Evolutionary conservation across 2,888 invertebrate genomes (phyloP).

Genomic region (Yponomeuta evonymella): DNA sequence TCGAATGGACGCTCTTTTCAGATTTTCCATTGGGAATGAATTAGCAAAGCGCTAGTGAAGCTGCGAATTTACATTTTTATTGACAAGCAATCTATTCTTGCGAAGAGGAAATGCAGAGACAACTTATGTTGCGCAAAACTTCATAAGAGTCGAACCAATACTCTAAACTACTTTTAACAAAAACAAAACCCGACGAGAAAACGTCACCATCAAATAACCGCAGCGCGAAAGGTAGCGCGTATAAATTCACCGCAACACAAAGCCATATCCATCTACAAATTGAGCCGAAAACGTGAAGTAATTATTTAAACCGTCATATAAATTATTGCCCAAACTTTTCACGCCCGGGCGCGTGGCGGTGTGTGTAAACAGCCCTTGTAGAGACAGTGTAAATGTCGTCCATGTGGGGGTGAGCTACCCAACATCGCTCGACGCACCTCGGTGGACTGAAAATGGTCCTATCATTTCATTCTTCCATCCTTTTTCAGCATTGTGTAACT

Average conservation of each 20-base stretch:
- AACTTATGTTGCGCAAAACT: not conserved
- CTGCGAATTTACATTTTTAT: slow-evolving; percentile 73
- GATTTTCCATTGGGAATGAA: slow-evolving; percentile 74
- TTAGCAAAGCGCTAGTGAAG: slow-evolving; percentile 68
- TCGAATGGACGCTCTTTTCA: slow-evolving; percentile 64
- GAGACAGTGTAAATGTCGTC: slow-evolving; percentile 7
- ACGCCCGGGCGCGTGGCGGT: slow-evolving; percentile 37
- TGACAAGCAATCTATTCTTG: slow-evolving; percentile 47
- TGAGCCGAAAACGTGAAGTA: slow-evolving; percentile 73
- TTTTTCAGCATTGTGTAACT: slow-evolving; percentile 67
- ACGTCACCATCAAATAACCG: slow-evolving; percentile 36
- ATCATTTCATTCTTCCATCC: slow-evolving; percentile 69
- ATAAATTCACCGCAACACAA: slow-evolving; percentile 51
- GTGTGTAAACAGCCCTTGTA: slow-evolving; percentile 4
- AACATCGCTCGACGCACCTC: slow-evolving; percentile 23
- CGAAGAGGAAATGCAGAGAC: not conserved
- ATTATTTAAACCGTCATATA: slow-evolving; percentile 77
- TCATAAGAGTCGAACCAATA: not conserved
- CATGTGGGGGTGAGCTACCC: slow-evolving; percentile 44
- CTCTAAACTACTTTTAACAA: not conserved
- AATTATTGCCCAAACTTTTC: slow-evolving; percentile 75
- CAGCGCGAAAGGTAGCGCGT: slow-evolving; percentile 42
- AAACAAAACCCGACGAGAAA: slow-evolving; percentile 6
- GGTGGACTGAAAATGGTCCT: slow-evolving; percentile 69
- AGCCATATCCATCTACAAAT: slow-evolving; percentile 64